Evolutionary conservation across 2,113 vertebrate genomes (phyloP), one percentile per base, ranked within the genome.

Genomic region (Hemiscyllium ocellatum): DNA sequence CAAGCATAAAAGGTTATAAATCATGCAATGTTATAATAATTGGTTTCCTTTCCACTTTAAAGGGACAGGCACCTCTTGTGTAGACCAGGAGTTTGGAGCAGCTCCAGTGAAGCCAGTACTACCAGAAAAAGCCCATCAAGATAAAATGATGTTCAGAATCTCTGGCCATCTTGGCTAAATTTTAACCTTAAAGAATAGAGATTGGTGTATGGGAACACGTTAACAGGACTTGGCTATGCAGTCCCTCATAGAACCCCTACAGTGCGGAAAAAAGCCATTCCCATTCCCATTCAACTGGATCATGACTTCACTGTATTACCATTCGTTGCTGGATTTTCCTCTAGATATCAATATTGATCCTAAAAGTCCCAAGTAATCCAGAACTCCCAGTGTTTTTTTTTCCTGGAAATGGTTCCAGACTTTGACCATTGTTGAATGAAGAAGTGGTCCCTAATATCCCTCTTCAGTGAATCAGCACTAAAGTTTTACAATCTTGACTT

Each of bases 1-100:
- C 89, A 66, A n/a, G 56, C 33, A 91, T 65, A 91, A 91, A 91
- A 91, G 56, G 61, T 65, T 91, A 66, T 65, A 61, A 91, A 91
- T 91, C n/a, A 19, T 66, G n/a, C 61, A 91, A 91, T 66, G n/a
- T 66, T 66, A 66, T 37, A 91, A 65, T 33, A 93, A 66, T 37
- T 66, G 89, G 26, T 65, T 90, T 90, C 61, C 52, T 90, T 90
- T 61, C 56, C 66, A 37, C 19, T 37, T 37, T 93, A 93, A 93
- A 37, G 61, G 33, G 33, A 17, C 4, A 17, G 61, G 33, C 61
- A 65, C 66, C 61, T 65, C n/a, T 61, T 66, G 5, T 2, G 7
- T 2, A 66, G 89, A 7, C 37, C 0, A 33, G 66, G 37, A 8
- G 33, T 19, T 66, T 37, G n/a, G 29, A 93, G 33, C 33, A 10